Evolutionary conservation across 2,888 invertebrate species (phyloP).

Genomic region (Caenorhabditis parvicauda): DNA sequence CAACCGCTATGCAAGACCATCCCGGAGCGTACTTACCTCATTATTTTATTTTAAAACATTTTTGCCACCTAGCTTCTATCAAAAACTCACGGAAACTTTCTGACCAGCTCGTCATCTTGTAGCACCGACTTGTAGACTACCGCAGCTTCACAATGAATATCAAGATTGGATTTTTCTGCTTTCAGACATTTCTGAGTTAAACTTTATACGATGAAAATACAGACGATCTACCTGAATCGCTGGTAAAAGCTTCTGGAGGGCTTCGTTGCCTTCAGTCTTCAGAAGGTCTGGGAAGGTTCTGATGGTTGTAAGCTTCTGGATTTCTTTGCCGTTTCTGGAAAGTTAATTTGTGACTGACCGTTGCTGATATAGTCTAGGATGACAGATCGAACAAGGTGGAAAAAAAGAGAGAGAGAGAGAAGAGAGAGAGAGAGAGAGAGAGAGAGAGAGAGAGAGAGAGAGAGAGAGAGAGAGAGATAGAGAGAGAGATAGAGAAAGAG

Average conservation of each 20-base stretch:
- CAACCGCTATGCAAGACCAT: no score
- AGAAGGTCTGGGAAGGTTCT: conserved; percentile 45
- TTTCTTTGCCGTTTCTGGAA: conserved; percentile 46
- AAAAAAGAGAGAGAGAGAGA: no score
- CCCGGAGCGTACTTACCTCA: no score
- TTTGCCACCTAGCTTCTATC: neutral
- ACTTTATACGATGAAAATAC: neutral
- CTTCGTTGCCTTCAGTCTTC: conserved; percentile 45
- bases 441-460: no score
- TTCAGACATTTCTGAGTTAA: conserved; percentile 24
- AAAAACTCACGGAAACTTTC: conserved; percentile 37
- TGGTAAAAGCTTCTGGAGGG: conserved; percentile 44
- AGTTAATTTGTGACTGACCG: no score
- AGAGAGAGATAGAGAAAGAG: no score
- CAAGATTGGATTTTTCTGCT: conserved; percentile 46
- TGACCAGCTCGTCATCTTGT: conserved; percentile 37
- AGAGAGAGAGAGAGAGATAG: no score
- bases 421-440: no score
- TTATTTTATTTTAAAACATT: neutral
- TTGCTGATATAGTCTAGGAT: neutral
- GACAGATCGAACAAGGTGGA: neutral
- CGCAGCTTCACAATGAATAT: conserved; percentile 57
- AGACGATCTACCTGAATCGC: conserved; percentile 34
- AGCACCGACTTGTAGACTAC: conserved; percentile 55
- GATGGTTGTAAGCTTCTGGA: conserved; percentile 48